phyloP scores from a whole-genome alignment of 2,797 vertebrate species.

The Syngnathus acus region DNA sequence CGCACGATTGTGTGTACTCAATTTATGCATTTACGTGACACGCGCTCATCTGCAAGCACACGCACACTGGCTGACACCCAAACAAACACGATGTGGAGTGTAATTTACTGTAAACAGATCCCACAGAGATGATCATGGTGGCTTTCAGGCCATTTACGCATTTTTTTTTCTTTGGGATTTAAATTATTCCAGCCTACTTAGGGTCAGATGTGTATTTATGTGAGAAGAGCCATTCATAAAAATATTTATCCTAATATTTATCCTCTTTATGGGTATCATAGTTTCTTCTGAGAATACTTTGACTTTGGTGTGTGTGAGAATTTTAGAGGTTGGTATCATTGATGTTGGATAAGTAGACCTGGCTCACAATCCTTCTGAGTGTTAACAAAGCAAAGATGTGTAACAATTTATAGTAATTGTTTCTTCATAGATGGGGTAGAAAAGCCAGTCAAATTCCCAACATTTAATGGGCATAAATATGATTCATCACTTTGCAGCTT shows the following conservation, averaged over 20 bases:
- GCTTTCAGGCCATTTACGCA: background rate
- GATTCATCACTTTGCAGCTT: too few species aligned
- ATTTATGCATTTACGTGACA: constrained; percentile 6
- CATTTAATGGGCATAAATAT: too few species aligned
- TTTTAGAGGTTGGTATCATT: background rate
- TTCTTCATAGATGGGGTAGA: too few species aligned
- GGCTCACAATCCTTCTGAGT: too few species aligned
- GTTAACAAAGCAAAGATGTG: too few species aligned
- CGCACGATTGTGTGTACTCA: constrained; percentile 10
- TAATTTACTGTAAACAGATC: constrained; percentile 35
- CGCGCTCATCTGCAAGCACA: background rate
- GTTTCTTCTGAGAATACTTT: background rate
- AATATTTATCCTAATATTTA: background rate
- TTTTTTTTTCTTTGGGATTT: background rate
- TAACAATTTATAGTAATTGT: too few species aligned
- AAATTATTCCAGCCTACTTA: background rate
- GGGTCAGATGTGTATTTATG: background rate
- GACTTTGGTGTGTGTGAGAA: too few species aligned
- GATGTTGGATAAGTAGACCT: too few species aligned
- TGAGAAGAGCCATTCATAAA: background rate
- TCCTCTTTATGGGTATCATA: background rate
- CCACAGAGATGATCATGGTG: background rate
- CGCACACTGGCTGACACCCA: constrained; percentile 1
- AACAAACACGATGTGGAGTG: constrained; percentile 4
- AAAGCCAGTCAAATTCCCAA: too few species aligned